Evolutionary conservation across 2,113 vertebrate genomes (phyloP).

Genomic region (Rhegmatorhina hoffmannsi): DNA sequence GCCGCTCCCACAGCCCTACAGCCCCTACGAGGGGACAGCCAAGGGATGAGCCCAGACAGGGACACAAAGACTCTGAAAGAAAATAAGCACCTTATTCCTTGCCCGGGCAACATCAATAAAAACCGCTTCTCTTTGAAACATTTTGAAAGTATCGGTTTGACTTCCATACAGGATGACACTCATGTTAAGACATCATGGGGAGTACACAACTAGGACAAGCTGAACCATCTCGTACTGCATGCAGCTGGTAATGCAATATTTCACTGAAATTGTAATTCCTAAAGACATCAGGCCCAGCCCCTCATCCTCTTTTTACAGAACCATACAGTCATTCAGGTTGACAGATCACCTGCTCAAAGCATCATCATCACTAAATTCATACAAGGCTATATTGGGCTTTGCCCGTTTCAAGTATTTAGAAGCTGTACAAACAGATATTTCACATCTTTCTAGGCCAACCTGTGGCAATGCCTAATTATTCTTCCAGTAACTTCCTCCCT

Average conservation of each 20-base stretch:
- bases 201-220: neutral
- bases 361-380: neutral
- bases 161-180: neutral
- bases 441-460: neutral
- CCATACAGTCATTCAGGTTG: neutral
- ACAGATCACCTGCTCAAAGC: neutral
- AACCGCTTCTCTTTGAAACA: neutral
- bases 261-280: neutral
- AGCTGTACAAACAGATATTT: neutral
- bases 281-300: neutral
- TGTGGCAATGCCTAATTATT: neutral
- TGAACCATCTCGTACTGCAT: neutral
- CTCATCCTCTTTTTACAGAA: neutral
- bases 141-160: neutral
- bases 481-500: neutral
- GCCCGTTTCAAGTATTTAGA: neutral
- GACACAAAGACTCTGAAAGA: neutral
- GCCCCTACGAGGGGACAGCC: neutral
- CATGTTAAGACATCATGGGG: fast-evolving
- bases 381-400: fast-evolving
- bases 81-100: neutral
- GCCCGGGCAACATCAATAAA: neutral
- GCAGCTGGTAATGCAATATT: neutral
- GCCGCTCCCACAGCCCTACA: neutral
- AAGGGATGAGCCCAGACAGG: too few species aligned